Base-by-base conservation (phyloP, 30 jellyfish, hydroid and myxozoan genomes). In the Phacellophora camtschatica region DNA sequence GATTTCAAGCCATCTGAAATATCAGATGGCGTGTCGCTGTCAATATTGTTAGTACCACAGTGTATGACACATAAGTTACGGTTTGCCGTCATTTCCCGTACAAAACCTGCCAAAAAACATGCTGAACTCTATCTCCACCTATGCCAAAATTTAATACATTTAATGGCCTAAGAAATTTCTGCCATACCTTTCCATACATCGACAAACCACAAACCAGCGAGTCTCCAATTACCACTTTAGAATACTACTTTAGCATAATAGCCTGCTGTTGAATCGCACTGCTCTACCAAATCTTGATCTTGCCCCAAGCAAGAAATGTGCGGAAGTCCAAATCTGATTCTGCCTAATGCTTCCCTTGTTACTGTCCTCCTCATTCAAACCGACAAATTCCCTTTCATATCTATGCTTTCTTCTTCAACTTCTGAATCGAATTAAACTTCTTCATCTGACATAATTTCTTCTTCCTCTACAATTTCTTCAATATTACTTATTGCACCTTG, bases 211-310 rank as follows among this genome's bases (percentile, higher is more conserved):
- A n/a, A n/a, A n/a, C n/a, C n/a, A n/a, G n/a, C n/a, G n/a, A n/a
- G n/a, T n/a, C n/a, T n/a, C n/a, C n/a, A n/a, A n/a, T n/a, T n/a
- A n/a, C n/a, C n/a, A n/a, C n/a, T n/a, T n/a, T n/a, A n/a, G n/a
- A n/a, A n/a, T n/a, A n/a, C n/a, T n/a, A n/a, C 70, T 56, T 56
- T 56, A 56, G 43, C n/a, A 54, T 54, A 54, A 54, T 25, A 54
- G 22, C 69, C 69, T 54, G 69, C 36, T 54, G 69, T 54, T 54
- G 36, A 54, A 54, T 20, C 69, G 69, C 69, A 54, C 69, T 54
- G 69, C 69, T 8, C 69, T 54, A 13, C 69, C 69, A 25, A 54
- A 54, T 54, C 70, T 20, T 16, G 42, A 56, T 18, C 43, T 56
- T 20, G 43, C 70, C 4, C 43, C 70, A 23, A 4, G 42, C 24